These are phyloP conservation scores for Lytechinus pictus DNA, from an alignment of 35 echinoderm and acorn worm species.

Conservation along the genomic window DNA sequence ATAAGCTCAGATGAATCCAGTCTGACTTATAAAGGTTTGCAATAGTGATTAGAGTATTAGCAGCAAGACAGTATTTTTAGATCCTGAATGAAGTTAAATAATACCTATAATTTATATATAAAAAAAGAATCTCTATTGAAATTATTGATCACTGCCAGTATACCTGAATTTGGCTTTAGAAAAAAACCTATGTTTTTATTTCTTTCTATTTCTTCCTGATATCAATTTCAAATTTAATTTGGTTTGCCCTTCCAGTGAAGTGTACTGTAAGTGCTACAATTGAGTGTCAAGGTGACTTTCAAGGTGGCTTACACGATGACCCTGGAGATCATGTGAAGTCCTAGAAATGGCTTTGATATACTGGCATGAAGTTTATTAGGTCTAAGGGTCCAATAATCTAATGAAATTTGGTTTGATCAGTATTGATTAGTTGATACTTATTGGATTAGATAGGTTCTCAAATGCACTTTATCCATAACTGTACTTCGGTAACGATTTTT, in stretches of 20 bases:
- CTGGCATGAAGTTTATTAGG: neutral
- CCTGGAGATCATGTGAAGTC: too few relatives aligned
- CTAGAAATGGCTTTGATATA: neutral
- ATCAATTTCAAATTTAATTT: neutral
- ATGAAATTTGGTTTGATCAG: neutral
- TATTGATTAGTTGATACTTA: neutral
- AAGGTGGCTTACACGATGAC: too few relatives aligned
- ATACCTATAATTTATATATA: too few relatives aligned
- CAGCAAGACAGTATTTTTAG: too few relatives aligned
- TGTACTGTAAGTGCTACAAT: neutral
- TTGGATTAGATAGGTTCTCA: neutral
- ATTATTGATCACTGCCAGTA: too few relatives aligned
- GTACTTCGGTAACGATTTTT: neutral
- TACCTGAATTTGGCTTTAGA: too few relatives aligned
- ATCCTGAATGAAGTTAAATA: too few relatives aligned
- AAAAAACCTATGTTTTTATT: neutral
- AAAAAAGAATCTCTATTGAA: too few relatives aligned
- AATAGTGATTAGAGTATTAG: too few relatives aligned
- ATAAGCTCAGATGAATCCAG: too few relatives aligned
- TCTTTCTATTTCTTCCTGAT: neutral
- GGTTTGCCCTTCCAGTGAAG: neutral
- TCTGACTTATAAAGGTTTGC: too few relatives aligned
- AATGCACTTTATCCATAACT: neutral
- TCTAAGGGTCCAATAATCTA: neutral
- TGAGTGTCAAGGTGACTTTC: neutral